These are phyloP conservation scores for Lochmaea crataegi DNA, from an alignment of 2,888 invertebrate genomes.

Conservation along the genomic window DNA sequence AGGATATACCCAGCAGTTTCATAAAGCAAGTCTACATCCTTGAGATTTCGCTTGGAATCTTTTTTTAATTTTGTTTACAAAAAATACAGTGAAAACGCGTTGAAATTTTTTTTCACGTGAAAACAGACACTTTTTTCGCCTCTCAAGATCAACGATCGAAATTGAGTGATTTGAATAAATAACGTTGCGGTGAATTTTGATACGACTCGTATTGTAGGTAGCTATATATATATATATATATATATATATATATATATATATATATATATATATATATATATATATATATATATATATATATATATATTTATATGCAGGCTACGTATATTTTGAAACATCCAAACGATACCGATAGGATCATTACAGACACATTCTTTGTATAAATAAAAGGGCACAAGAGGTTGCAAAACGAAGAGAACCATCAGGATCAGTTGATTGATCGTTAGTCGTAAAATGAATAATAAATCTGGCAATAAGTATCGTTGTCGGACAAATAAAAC, in stretches of 20 bases:
- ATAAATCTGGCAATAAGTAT: constrained; percentile 42
- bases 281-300: too few species aligned
- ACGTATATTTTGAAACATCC: constrained; percentile 14
- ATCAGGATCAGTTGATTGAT: constrained; percentile 43
- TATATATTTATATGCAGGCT: constrained; percentile 17
- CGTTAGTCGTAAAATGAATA: constrained; percentile 43
- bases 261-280: too few species aligned
- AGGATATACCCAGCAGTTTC: too few species aligned
- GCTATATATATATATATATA: too few species aligned
- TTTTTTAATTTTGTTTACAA: too few species aligned
- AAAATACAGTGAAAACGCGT: too few species aligned
- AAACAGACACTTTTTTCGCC: not conserved
- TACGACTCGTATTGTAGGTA: too few species aligned
- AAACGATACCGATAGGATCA: constrained; percentile 22
- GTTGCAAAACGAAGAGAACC: constrained; percentile 21
- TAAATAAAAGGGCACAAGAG: constrained; percentile 26
- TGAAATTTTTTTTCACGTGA: too few species aligned
- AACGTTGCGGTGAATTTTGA: not conserved
- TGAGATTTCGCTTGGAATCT: too few species aligned
- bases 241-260: too few species aligned
- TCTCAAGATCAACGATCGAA: not conserved
- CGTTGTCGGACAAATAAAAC: constrained; percentile 10
- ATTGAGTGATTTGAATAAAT: constrained; percentile 6
- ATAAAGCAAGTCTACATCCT: too few species aligned
- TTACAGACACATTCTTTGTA: constrained; percentile 25